Conservation (phyloP, 2,888 invertebrate species). For the Sipha maydis region DNA sequence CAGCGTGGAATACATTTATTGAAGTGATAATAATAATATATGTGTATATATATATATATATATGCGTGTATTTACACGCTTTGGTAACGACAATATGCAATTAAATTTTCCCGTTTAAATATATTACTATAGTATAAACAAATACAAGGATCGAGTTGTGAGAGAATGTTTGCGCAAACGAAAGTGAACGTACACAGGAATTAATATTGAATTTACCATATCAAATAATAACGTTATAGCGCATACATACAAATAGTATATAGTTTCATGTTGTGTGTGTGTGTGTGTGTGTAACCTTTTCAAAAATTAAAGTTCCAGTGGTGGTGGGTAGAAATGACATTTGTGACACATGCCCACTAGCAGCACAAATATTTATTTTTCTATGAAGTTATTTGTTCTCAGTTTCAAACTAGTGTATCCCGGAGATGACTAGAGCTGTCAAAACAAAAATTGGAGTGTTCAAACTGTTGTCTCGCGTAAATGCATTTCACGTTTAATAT, state of each 20-base stretch:
- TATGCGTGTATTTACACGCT: no score
- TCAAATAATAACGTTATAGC: neutral
- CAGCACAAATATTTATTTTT: conserved; percentile 47
- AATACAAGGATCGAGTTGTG: neutral
- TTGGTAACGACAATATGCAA: no score
- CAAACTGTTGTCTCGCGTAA: neutral
- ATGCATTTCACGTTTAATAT: neutral
- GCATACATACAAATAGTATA: neutral
- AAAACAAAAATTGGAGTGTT: neutral
- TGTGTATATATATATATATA: no score
- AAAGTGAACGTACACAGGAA: neutral
- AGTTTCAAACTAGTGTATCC: neutral
- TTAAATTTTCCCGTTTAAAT: no score
- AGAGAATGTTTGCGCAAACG: neutral
- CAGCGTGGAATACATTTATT: no score
- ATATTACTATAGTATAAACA: neutral
- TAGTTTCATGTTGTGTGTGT: neutral
- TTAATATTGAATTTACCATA: neutral
- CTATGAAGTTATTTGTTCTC: conserved; percentile 7
- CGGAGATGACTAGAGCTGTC: conserved; percentile 1
- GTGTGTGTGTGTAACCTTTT: neutral
- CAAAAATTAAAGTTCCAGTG: conserved; percentile 1
- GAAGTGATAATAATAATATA: no score
- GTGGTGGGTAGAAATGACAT: conserved; percentile 5
- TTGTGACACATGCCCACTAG: conserved; percentile 19